Conservation (phyloP, 2,888 invertebrate genomes). For the Panzeria rudis region DNA sequence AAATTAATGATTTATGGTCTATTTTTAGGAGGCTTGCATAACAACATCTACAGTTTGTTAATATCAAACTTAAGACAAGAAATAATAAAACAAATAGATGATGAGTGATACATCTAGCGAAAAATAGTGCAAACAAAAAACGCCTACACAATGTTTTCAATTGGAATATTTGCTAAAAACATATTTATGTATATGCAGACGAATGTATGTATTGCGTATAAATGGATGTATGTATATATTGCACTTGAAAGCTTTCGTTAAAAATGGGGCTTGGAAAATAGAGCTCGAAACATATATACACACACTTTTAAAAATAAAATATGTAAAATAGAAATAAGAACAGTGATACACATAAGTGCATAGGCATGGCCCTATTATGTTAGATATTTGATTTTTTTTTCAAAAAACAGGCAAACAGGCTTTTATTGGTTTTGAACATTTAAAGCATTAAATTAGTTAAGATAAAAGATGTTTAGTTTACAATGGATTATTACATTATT, state of each 20-base stretch:
- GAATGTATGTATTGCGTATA: background rate
- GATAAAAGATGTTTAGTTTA: too few species aligned
- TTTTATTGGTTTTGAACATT: too few species aligned
- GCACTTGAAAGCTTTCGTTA: conserved; percentile 42
- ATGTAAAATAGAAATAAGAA: background rate
- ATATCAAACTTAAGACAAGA: conserved; percentile 11
- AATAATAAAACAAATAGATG: background rate
- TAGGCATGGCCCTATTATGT: too few species aligned
- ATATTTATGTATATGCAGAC: background rate
- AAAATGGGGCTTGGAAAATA: background rate
- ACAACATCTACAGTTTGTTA: background rate
- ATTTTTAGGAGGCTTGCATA: conserved; percentile 6
- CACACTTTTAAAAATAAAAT: background rate
- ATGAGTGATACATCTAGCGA: background rate
- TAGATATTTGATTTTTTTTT: too few species aligned
- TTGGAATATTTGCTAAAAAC: conserved; percentile 20
- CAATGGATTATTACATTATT: too few species aligned
- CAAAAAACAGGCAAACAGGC: background rate
- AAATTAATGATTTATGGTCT: conserved; percentile 35
- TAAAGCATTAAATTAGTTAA: too few species aligned
- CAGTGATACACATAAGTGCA: background rate
- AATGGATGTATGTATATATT: background rate
- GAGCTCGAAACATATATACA: background rate
- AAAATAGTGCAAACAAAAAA: conserved; percentile 10
- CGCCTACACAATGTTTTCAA: conserved; percentile 35